phyloP scores from a whole-genome alignment of 2,113 vertebrate species.

The Machaerirhynchus nigripectus region DNA sequence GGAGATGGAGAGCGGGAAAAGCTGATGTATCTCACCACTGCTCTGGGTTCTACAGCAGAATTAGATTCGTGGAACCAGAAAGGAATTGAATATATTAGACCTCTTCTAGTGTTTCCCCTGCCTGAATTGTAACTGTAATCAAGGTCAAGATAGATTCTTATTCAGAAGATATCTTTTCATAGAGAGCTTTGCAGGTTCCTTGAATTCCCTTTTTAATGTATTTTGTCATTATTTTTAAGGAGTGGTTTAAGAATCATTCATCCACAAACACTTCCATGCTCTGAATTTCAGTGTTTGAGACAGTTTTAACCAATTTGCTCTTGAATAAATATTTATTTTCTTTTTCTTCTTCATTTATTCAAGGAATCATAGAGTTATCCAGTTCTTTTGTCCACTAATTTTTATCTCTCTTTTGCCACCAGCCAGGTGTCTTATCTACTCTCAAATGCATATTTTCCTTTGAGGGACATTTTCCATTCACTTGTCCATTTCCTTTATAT shows the following conservation, averaged over 20 bases:
- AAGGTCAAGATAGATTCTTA: not conserved
- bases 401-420: not conserved
- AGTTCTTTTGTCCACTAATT: not conserved
- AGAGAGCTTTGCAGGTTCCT: not conserved
- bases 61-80: not conserved
- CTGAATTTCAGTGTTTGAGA: not conserved
- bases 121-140: not conserved
- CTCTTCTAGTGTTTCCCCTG: not conserved
- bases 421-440: not conserved
- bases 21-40: not conserved
- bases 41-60: not conserved
- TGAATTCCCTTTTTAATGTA: not conserved
- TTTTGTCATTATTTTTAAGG: not conserved
- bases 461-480: not conserved
- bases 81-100: not conserved
- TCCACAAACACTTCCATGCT: not conserved
- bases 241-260: not conserved
- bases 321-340: not conserved
- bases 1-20: not conserved
- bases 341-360: not conserved
- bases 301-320: not conserved
- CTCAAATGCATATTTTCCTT: not conserved
- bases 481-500: not conserved
- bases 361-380: not conserved
- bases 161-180: not conserved